Evolutionary conservation across 2,113 vertebrate genomes (phyloP).

Genomic region (Pelobates fuscus): DNA sequence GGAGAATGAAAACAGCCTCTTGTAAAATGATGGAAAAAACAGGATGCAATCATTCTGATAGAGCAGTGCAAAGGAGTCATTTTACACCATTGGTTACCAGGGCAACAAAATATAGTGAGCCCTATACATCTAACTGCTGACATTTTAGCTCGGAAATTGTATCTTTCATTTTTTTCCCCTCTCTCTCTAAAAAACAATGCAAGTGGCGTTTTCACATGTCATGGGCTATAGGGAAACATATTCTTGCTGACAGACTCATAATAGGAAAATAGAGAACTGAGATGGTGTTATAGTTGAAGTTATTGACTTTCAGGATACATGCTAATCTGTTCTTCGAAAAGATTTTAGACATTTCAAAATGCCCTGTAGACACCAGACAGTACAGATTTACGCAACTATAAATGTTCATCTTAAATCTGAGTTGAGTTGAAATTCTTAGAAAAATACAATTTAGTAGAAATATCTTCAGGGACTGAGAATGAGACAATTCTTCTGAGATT

Average conservation of each 20-base stretch:
- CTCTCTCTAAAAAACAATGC: slow-evolving; percentile 82
- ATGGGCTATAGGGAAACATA: slow-evolving; percentile 79
- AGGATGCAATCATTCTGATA: slow-evolving; percentile 85
- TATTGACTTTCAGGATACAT: slow-evolving; percentile 77
- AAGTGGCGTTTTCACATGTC: slow-evolving; percentile 81
- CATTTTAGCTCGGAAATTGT: slow-evolving; percentile 86
- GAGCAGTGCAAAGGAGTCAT: slow-evolving; percentile 81
- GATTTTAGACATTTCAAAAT: slow-evolving; percentile 71
- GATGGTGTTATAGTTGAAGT: slow-evolving; percentile 68
- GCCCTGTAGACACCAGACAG: slow-evolving; percentile 64
- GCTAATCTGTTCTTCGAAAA: slow-evolving; percentile 78
- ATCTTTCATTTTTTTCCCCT: slow-evolving; percentile 76
- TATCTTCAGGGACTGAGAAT: slow-evolving; percentile 19
- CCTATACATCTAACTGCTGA: slow-evolving; percentile 83
- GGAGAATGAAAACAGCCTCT: slow-evolving; percentile 85
- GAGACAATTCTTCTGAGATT: slow-evolving; percentile 14
- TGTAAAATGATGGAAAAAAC: slow-evolving; percentile 83
- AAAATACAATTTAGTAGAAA: slow-evolving; percentile 43
- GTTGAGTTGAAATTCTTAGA: slow-evolving; percentile 59
- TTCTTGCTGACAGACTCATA: slow-evolving; percentile 77
- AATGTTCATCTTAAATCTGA: slow-evolving; percentile 40
- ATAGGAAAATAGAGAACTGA: slow-evolving; percentile 81
- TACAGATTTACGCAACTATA: slow-evolving; percentile 57
- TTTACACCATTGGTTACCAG: slow-evolving; percentile 83
- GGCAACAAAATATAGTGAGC: slow-evolving; percentile 82